Evolutionary conservation across 2,888 invertebrate species (phyloP), one percentile per base, ranked within the genome.

Genomic region (Pammene aurita): DNA sequence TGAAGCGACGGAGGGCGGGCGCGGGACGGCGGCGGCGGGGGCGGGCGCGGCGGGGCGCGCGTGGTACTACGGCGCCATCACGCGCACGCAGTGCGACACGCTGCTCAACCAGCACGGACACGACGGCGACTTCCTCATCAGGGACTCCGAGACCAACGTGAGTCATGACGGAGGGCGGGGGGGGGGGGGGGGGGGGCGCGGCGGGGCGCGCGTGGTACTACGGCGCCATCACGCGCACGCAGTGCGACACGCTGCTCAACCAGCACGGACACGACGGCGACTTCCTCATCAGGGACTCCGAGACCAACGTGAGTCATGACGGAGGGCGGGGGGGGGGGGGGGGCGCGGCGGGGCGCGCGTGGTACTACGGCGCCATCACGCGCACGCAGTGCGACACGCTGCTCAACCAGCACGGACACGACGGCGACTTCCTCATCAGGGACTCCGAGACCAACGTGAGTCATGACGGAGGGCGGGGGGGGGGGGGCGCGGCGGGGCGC

Each of bases 241-340:
- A 99, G 90, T 99, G 99, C 94, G 99, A 99, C 93, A 96, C 96
- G 80, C 94, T 99, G 86, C 95, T 99, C 85, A 98, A 97, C 93
- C 96, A 97, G 86, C 96, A 97, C 87, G 99, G 98, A 16, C 96
- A 97, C 84, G 98, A 99, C 90, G 99, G 99, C 11, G 99, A 99
- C 93, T 99, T 98, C 94, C 96, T 99, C 84, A 98, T 99, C 82
- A 94, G 99, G 78, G 99, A 99, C 93, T 98, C 98, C 86, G 99
- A 99, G 94, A 99, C 99, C 80, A 99, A 99, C 93, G 99, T 99
- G 89, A 96, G 96, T 94, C n/a, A n/a, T n/a, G n/a, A n/a, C n/a
- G n/a, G n/a, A n/a, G n/a, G n/a, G n/a, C n/a, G n/a, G n/a, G n/a
- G n/a, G n/a, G n/a, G n/a, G n/a, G n/a, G n/a, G n/a, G n/a, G n/a